Conservation (phyloP, 2,888 invertebrate genomes). For the Apamea monoglypha region DNA sequence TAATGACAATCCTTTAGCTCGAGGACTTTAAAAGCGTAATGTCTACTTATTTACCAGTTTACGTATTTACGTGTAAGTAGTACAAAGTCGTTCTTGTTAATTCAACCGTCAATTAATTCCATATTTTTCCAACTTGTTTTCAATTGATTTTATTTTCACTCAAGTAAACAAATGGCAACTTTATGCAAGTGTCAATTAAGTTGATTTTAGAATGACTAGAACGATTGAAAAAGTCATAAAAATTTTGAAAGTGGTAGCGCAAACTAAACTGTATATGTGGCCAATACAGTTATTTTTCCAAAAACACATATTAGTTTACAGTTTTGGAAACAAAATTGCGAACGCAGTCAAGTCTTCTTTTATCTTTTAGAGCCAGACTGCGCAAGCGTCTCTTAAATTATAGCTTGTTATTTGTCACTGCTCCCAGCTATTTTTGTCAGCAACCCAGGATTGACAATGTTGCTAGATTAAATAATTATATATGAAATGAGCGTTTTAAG, state of each 20-base stretch:
- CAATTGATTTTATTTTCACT: not conserved
- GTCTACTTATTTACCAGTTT: slow-evolving; percentile 35
- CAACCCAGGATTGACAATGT: slow-evolving; percentile 62
- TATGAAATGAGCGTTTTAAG: slow-evolving; percentile 49
- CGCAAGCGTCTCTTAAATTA: slow-evolving; percentile 56
- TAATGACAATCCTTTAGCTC: slow-evolving; percentile 37
- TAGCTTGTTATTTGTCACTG: slow-evolving; percentile 60
- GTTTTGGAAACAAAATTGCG: not conserved
- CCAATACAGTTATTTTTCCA: not conserved
- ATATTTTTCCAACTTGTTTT: not conserved
- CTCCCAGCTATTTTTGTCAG: slow-evolving; percentile 53
- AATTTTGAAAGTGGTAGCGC: not conserved
- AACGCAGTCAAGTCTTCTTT: slow-evolving; percentile 20
- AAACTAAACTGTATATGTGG: not conserved
- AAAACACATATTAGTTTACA: not conserved
- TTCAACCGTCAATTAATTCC: slow-evolving; percentile 53
- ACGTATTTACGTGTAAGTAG: slow-evolving; percentile 17
- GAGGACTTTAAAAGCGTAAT: slow-evolving; percentile 49
- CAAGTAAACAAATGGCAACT: not conserved
- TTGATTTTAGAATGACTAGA: not conserved
- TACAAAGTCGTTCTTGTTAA: slow-evolving; percentile 48
- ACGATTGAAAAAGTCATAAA: not conserved
- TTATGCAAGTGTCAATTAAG: rapidly evolving
- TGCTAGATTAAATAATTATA: slow-evolving; percentile 64
- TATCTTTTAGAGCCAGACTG: slow-evolving; percentile 38